Base-by-base conservation (phyloP, 2,113 vertebrate species). In the Corynorhinus townsendii region DNA sequence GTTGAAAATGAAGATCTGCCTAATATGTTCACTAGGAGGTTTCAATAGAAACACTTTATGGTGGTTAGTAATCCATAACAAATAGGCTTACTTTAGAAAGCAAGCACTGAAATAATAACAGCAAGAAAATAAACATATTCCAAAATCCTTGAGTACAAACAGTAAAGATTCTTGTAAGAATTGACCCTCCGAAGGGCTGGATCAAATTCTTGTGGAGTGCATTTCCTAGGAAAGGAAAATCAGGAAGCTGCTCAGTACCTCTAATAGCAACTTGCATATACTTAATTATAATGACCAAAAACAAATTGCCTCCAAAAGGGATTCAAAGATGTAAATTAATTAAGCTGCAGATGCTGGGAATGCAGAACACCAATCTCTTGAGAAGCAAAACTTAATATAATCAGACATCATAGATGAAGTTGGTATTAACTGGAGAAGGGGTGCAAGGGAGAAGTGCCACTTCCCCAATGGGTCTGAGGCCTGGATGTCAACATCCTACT, bases 41-140 rank as follows among this genome's bases (percentile, higher is more conserved):
- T 96, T 89, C 86, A 40, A 84, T 64, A 93, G 86, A 91, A 97
- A 96, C 59, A 0, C 19, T 86, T 87, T 69, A 68, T 83, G 30
- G 71, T 89, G n/a, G 43, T 35, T 92, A 82, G 84, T 68, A 45
- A 15, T 28, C 33, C 49, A 73, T 76, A 85, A 71, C 45, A 68
- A 30, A 77, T 72, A 68, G 43, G 54, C 43, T 90, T 86, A 30
- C n/a, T 93, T 47, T 66, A n/a, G 75, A 35, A 90, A 64, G 28
- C 83, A 91, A 90, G 79, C 19, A 75, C 54, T 88, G 24, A 94
- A 90, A 90, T 59, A 75, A 95, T 79, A 89, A 82, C 75, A 69
- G 33, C 38, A 83, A 40, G 76, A 90, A 95, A 89, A 94, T 56
- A 43, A 66, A 86, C 76, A 69, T 5, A 52, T 80, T 66, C 49